Base-by-base conservation (phyloP, 2,888 invertebrate genomes). In the Leptura quadrifasciata region DNA sequence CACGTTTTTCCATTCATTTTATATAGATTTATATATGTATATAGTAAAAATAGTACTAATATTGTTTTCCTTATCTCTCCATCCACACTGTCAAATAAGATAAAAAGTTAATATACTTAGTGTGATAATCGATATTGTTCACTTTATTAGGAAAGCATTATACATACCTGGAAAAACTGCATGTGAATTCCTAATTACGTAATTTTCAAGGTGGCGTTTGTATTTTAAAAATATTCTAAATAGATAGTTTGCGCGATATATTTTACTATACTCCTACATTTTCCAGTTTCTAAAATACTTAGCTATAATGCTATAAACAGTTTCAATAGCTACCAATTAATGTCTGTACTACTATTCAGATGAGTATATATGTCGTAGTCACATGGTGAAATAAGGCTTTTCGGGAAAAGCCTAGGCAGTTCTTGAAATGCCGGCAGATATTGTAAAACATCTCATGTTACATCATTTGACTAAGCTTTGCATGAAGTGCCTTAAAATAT, bases 21-120 rank as follows among this genome's bases (percentile, higher is more conserved):
- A 64, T 18, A 54, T 27, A 21, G 67, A 67, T 67, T 15, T 27
- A 17, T 27, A 54, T 27, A 4, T 20, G 52, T 54, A 21, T 17
- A 24, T 4, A 18, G 31, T 24, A 55, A n/a, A 18, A 18, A 68
- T 57, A 54, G 17, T 31, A 20, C 63, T 63, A 18, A 35, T 68
- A 24, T 68, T 68, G 55, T 55, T 68, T 17, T 31, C 20, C 68
- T 68, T 55, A 57, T 68, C 68, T 24, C 5, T 15, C 2, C 52
- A 17, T 31, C 55, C 55, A 31, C 18, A 18, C 24, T 6, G 18
- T 27, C 31, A 20, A 35, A 24, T 57, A 18, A 68, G 39, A 47
- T 65, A 65, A 47, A 65, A 47, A 65, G n/a, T n/a, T 6, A 27
- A 27, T 6, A 5, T 60, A n/a, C n/a, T n/a, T n/a, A 17, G 4